A percentile compares a stretch with the other conserved stretches of the same genome.
phyloP scores from a whole-genome alignment of 1,140 invertebrate genomes.

The Hylyphantes graminicola region DNA sequence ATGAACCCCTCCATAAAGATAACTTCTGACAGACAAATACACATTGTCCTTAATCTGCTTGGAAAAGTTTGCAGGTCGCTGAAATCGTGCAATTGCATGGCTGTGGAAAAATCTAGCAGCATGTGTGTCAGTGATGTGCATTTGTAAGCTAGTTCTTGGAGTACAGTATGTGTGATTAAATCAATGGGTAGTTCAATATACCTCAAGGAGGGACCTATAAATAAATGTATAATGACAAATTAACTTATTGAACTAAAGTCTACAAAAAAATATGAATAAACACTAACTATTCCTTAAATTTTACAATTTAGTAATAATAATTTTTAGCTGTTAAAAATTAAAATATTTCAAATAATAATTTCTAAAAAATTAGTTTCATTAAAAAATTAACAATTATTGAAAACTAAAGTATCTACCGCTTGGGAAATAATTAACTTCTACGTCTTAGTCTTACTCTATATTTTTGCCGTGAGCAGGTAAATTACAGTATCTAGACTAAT shows the following conservation, averaged over 20 bases:
- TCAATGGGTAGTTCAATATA: constrained; percentile 98
- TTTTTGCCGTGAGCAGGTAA: too few species aligned
- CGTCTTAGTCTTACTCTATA: too few species aligned
- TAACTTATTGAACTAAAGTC: background rate
- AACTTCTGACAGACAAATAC: constrained; percentile 97
- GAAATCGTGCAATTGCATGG: constrained; percentile 99
- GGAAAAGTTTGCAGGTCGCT: constrained; percentile 98
- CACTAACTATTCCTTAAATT: background rate
- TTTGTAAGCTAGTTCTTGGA: constrained; percentile 96
- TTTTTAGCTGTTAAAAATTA: background rate
- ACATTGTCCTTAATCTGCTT: constrained; percentile 95
- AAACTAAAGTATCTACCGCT: too few species aligned
- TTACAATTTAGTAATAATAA: background rate
- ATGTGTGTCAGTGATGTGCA: constrained; percentile 98
- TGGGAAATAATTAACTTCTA: too few species aligned
- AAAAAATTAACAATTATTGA: too few species aligned
- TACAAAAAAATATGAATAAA: background rate
- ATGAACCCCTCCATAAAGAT: constrained; percentile 99
- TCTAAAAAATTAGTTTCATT: too few species aligned
- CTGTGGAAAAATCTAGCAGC: constrained; percentile 96
- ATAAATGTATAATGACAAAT: background rate
- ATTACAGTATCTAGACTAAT: too few species aligned
- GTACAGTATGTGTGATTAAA: constrained; percentile 95
- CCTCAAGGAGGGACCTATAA: constrained; percentile 81
- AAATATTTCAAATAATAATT: too few species aligned